Evolutionary conservation across 2,113 vertebrate genomes (phyloP), one percentile per base, ranked within the genome.

Genomic region (Entomyzon cyanotis): DNA sequence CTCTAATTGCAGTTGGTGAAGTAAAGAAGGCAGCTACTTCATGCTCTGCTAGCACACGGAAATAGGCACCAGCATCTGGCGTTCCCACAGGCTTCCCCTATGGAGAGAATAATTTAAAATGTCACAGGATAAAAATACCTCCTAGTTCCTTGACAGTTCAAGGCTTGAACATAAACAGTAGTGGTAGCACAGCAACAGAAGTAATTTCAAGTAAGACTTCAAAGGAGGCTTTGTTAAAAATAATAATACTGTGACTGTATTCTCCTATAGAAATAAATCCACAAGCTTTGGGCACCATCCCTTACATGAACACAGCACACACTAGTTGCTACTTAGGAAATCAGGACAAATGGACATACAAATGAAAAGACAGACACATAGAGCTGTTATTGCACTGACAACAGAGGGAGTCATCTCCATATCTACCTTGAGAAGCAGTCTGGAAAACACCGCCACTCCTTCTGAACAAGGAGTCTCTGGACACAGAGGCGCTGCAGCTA

Each of bases 1-100:
- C 99, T 97, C 99, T 98, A 96, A 99, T 98, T 94, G 99, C 99
- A 52, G 99, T 99, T n/a, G 99, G 99, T 7, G 99, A 98, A 37
- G 98, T 99, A 96, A 99, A 99, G 98, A 98, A 96, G 87, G 98
- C 98, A 64, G 98, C 96, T 16, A 98, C 98, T 63, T 98, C 98
- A 82, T 99, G 98, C 96, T 99, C 99, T 7, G 99, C 98, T 63
- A 99, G 96, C 82, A 99, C 98, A 22, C 99, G 99, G 98, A 99
- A 99, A 97, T 98, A 99, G 15, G 99, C 98, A 10, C 99, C 98
- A 5, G 99, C 98, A 96, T 99, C 98, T 50, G 99, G 99, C 18
- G 99, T 99, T 92, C 99, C 99, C 74, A 99, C 99, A 24, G 99
- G 99, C 96, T 99, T 99, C 42, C 99, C 99, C 99, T 99, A 86